Evolutionary conservation across 2,888 invertebrate species (phyloP).

Genomic region (Sarcophaga variegata): DNA sequence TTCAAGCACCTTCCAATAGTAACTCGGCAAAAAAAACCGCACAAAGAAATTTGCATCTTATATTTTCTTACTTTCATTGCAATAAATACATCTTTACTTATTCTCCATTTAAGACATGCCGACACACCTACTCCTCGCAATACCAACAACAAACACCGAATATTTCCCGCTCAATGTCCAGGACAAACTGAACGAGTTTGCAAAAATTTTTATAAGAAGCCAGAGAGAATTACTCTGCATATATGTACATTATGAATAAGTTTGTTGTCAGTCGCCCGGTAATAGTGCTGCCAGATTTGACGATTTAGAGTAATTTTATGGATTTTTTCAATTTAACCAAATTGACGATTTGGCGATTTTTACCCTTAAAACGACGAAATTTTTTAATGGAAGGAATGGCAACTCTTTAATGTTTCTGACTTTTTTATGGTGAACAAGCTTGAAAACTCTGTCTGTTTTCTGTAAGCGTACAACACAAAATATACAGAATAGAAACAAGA

Average conservation of each 20-base stretch:
- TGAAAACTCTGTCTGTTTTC: too few species aligned
- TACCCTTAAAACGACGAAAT: neutral
- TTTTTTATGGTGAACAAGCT: neutral
- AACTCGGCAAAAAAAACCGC: neutral
- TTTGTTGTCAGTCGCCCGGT: conserved; percentile 12
- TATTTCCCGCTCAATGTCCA: conserved; percentile 47
- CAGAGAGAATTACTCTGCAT: neutral
- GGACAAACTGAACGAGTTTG: conserved; percentile 42
- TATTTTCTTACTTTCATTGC: conserved; percentile 11
- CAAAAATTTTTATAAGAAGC: conserved; percentile 3
- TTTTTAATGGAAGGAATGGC: neutral
- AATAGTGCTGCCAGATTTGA: neutral
- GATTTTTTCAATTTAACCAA: neutral
- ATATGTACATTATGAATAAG: neutral
- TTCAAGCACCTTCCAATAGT: too few species aligned
- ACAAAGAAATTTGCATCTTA: conserved; percentile 21
- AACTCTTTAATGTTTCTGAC: neutral
- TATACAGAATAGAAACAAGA: too few species aligned
- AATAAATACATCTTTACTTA: neutral
- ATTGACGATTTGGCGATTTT: neutral
- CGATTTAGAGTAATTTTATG: neutral
- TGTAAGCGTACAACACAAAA: too few species aligned
- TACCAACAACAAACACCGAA: neutral
- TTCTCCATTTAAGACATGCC: conserved; percentile 35
- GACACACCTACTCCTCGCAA: conserved; percentile 33